Conservation (phyloP, 2,888 invertebrate species). For the Eupithecia centaureata region DNA sequence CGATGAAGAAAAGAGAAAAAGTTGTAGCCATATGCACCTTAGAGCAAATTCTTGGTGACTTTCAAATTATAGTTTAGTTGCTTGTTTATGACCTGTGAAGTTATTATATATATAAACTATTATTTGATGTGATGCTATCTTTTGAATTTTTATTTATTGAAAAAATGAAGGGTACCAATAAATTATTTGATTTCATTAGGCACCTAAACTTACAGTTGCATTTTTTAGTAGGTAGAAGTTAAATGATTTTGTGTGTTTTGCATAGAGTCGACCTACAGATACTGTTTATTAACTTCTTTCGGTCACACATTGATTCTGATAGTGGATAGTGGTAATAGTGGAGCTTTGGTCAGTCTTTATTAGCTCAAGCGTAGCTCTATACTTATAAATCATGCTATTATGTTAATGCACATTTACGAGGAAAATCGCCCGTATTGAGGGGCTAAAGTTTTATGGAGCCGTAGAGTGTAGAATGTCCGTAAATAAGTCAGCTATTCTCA, state of each 20-base stretch:
- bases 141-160: too few relatives aligned
- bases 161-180: too few relatives aligned
- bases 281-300: background rate
- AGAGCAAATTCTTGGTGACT: conserved; percentile 7
- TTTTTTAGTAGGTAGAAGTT: background rate
- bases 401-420: conserved; percentile 47
- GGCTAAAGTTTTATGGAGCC: conserved; percentile 41
- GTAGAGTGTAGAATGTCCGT: conserved; percentile 27
- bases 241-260: background rate
- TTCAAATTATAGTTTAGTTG: background rate
- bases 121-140: background rate
- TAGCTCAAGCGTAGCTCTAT: conserved; percentile 11
- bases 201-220: background rate
- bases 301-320: background rate
- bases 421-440: conserved; percentile 41
- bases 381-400: conserved; percentile 45
- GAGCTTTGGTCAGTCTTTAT: background rate
- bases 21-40: conserved; percentile 37
- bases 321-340: too few relatives aligned
- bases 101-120: background rate
- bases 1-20: conserved; percentile 26
- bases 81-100: background rate
- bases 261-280: background rate
- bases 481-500: background rate
- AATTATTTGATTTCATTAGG: too few relatives aligned